These are phyloP conservation scores for Zeuzera pyrina DNA, from an alignment of 2,888 invertebrate genomes.

Conservation along the genomic window DNA sequence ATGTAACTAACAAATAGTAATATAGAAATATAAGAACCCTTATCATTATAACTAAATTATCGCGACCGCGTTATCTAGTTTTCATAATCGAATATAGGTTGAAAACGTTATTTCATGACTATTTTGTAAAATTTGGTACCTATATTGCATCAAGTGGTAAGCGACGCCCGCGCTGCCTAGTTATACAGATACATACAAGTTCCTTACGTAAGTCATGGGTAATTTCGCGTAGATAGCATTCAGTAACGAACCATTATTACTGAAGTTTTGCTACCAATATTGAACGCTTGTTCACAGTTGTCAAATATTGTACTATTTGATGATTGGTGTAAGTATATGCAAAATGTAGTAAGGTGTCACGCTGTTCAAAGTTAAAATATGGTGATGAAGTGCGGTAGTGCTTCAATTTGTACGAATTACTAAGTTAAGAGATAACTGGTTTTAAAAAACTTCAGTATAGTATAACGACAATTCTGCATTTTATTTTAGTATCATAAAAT, in stretches of 20 bases:
- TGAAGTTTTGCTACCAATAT: conserved; percentile 10
- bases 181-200: conserved; percentile 12
- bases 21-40: no score
- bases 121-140: no score
- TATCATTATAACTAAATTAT: no score
- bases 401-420: no score
- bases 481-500: background rate
- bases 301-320: background rate
- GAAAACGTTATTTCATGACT: no score
- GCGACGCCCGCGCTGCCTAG: background rate
- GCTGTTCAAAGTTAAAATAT: no score
- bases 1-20: no score
- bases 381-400: no score
- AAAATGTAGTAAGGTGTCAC: no score
- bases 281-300: background rate
- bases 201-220: conserved; percentile 32
- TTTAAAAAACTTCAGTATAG: background rate
- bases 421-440: no score
- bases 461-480: background rate
- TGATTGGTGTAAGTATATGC: background rate
- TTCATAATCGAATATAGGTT: no score
- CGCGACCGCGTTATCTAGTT: no score
- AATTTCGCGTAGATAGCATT: conserved; percentile 26
- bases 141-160: background rate
- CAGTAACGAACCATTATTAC: conserved; percentile 25